Evolutionary conservation across 2,113 vertebrate genomes (phyloP), one percentile per base, ranked within the genome.

Genomic region (Otis tarda): DNA sequence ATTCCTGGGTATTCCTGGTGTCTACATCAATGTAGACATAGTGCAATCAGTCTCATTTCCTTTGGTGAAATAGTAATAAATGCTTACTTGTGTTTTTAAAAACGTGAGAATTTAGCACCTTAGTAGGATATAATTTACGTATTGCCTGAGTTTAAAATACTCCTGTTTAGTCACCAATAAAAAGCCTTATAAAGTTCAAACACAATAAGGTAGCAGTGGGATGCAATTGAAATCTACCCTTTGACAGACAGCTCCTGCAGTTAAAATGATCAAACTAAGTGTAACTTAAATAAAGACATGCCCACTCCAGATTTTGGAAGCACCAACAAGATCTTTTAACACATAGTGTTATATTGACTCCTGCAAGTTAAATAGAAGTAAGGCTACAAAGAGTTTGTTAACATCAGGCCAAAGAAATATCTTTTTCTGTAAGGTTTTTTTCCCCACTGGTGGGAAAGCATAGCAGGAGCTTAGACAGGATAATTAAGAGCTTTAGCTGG

Each of bases 201-300:
- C n/a, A 67, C 39, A 84, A 30, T 71, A 86, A 56, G 28, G 25
- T 39, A 87, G 13, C 71, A 83, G 76, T 82, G 39, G 64, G 80
- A 75, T 92, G 28, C 35, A 78, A 45, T n/a, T 57, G 92, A 92
- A 92, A 83, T 71, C 64, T 53, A 39, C 25, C 27, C 31, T 90
- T 78, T 92, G 88, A 81, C 12, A 60, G 83, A 56, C 68, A 86
- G 52, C 14, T 90, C 64, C 79, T 82, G 60, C 28, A 78, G 76
- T 56, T 84, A 77, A 89, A 96, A 86, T 77, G 76, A 88, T 93
- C 83, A 89, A 87, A 81, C 25, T 81, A 81, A 90, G 18, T 25
- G 17, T 53, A 35, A 41, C 56, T 84, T 68, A 75, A 81, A 92
- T 37, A 52, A 86, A 55, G 60, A 93, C 0, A 1, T 68, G 24